Conservation (phyloP, 2,888 invertebrate genomes). For the Heliconius erato region DNA sequence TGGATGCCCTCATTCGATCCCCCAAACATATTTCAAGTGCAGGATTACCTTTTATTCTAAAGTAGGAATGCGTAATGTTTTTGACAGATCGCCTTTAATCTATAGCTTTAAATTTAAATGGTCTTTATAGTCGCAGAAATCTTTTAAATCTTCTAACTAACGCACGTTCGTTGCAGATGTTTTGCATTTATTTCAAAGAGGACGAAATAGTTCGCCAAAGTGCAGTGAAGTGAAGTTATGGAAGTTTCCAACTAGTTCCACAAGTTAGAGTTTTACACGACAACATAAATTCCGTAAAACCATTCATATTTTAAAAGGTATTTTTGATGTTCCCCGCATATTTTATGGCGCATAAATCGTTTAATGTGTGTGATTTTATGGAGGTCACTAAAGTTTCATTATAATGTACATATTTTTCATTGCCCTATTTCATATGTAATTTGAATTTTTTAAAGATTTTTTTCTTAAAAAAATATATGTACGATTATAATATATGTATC, state of each 20-base stretch:
- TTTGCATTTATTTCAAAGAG: constrained; percentile 50
- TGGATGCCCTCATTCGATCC: constrained; percentile 66
- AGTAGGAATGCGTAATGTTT: constrained; percentile 81
- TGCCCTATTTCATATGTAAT: neutral
- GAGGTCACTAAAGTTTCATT: neutral
- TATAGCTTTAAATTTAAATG: constrained; percentile 74
- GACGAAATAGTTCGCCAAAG: constrained; percentile 50
- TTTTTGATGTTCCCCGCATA: neutral
- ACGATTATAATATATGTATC: no score
- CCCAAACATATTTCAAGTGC: constrained; percentile 83
- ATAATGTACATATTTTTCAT: neutral
- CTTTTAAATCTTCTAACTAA: constrained; percentile 72
- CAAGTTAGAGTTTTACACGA: neutral
- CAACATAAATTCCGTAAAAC: constrained; percentile 11
- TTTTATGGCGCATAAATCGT: neutral
- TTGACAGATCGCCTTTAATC: constrained; percentile 80
- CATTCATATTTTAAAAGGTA: constrained; percentile 23
- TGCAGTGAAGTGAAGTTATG: constrained; percentile 20
- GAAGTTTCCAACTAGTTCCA: constrained; percentile 8
- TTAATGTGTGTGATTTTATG: constrained; percentile 5
- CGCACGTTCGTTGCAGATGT: constrained; percentile 63
- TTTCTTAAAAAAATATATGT: no score
- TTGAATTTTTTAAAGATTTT: no score
- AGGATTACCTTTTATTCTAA: constrained; percentile 78
- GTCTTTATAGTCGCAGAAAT: constrained; percentile 67